phyloP scores from a whole-genome alignment of 2,888 invertebrate genomes.

The Cremastinae sp. region DNA sequence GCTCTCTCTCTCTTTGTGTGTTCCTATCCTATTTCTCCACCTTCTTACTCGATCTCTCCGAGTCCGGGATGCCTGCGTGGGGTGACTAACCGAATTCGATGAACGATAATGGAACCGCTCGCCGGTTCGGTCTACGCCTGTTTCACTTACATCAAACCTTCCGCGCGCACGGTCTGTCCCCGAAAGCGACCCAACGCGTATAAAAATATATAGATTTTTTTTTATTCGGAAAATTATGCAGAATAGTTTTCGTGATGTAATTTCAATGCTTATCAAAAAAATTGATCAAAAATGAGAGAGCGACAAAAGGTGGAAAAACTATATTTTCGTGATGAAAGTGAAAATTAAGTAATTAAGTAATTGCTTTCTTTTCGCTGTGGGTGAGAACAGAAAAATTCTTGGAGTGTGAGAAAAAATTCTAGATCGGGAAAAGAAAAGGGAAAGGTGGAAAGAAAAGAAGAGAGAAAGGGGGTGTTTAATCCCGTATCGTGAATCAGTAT shows the following conservation, averaged over 20 bases:
- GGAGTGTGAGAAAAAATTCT: conserved; percentile 28
- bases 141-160: conserved; percentile 34
- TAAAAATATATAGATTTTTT: conserved; percentile 2
- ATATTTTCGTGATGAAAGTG: no score
- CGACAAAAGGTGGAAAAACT: no score
- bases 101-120: conserved; percentile 57
- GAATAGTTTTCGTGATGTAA: no score
- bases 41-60: conserved; percentile 37
- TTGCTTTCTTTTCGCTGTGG: conserved; percentile 8
- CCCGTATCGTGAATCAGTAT: conserved; percentile 71
- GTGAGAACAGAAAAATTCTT: conserved; percentile 46
- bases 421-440: conserved; percentile 22
- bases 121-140: conserved; percentile 45
- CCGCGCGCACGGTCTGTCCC: no score
- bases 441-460: conserved; percentile 45
- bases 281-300: no score
- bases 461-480: conserved; percentile 61
- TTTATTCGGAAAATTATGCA: neutral
- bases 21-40: conserved; percentile 6
- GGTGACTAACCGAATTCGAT: conserved; percentile 62
- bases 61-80: conserved; percentile 41
- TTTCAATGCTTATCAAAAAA: no score
- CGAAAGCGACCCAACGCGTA: neutral
- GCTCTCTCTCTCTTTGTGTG: conserved; percentile 8
- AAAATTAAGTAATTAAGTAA: no score